Conservation (phyloP, 1,140 invertebrate species). For the Drosophila micromelanica region DNA sequence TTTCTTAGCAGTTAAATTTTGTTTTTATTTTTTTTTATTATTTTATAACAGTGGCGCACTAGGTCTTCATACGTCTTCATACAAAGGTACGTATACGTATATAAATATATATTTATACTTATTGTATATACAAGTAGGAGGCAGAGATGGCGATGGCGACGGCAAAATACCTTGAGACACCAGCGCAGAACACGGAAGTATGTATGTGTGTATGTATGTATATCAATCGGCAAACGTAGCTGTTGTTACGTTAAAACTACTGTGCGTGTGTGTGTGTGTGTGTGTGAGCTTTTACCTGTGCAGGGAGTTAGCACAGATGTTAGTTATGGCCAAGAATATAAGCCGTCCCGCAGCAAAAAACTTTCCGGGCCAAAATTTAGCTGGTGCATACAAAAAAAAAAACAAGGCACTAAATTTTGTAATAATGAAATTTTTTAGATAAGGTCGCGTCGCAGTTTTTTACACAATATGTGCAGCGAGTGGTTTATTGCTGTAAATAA, state of each 20-base stretch:
- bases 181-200: constrained; percentile 48
- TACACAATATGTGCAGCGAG: constrained; percentile 54
- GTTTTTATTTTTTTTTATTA: not conserved
- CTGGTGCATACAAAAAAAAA: not conserved
- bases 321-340: constrained; percentile 37
- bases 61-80: constrained; percentile 28
- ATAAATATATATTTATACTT: not conserved
- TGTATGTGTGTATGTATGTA: not conserved
- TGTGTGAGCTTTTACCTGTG: constrained; percentile 28
- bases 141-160: constrained; percentile 31
- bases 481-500: constrained; percentile 72
- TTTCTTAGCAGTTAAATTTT: constrained; percentile 35
- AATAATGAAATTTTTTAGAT: constrained; percentile 44
- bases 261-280: not conserved
- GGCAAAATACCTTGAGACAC: constrained; percentile 50
- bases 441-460: constrained; percentile 42
- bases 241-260: constrained; percentile 18
- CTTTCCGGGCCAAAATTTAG: not conserved
- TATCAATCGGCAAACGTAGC: constrained; percentile 23
- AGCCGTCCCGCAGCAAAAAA: not conserved
- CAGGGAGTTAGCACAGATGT: constrained; percentile 11
- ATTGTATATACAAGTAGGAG: constrained; percentile 25
- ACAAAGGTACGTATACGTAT: not conserved
- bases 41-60: constrained; percentile 33
- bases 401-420: not conserved